These are phyloP conservation scores for Tarsius wallacei DNA, from an alignment of 2,797 vertebrate species.

Conservation along the genomic window DNA sequence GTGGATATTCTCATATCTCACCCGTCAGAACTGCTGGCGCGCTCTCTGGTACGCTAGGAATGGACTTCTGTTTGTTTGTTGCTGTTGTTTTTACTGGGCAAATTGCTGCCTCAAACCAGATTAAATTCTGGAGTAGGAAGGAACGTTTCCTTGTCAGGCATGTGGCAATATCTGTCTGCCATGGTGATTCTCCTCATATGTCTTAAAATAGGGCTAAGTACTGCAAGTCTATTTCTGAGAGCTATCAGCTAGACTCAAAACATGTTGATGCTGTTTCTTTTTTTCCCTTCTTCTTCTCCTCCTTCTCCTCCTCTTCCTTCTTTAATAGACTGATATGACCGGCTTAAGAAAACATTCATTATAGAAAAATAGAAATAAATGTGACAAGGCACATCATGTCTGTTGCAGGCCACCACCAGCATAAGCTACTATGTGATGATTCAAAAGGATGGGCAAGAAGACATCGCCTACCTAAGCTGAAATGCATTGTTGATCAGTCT, in stretches of 20 bases:
- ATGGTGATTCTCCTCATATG: neutral
- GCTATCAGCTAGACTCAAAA: neutral
- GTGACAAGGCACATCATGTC: constrained; percentile 3
- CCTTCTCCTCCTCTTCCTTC: neutral
- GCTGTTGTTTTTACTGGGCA: neutral
- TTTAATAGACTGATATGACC: neutral
- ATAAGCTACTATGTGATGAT: constrained; percentile 46
- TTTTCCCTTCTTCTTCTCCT: neutral
- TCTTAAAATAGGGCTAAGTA: neutral
- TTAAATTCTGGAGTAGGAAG: neutral
- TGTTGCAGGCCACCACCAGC: constrained; percentile 52
- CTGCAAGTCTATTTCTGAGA: neutral
- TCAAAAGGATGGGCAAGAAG: constrained; percentile 66
- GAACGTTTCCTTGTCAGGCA: neutral
- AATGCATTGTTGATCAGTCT: constrained; percentile 78
- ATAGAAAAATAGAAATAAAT: constrained; percentile 54
- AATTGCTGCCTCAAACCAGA: neutral
- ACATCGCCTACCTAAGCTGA: constrained; percentile 56
- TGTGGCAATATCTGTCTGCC: neutral
- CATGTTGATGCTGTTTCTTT: rapidly evolving
- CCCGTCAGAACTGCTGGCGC: neutral
- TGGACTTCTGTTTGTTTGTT: too few species aligned
- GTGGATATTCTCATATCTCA: neutral
- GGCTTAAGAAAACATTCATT: constrained; percentile 35
- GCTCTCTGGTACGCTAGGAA: too few species aligned